Evolutionary conservation across 2,113 vertebrate species (phyloP).

Genomic region (Mus spicilegus): DNA sequence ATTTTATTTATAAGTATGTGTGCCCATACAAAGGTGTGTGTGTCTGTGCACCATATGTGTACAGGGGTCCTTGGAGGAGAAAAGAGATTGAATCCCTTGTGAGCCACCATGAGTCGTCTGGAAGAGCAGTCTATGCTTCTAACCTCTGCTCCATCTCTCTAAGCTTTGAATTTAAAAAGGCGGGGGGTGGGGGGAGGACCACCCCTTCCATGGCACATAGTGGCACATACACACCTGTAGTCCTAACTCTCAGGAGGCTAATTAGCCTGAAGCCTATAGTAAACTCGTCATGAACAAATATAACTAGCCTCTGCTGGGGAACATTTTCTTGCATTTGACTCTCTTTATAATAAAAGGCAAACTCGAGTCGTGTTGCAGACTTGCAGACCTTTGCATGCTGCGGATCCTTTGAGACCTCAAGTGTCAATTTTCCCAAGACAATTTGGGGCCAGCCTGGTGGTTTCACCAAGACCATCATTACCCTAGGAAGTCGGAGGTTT

Average conservation of each 20-base stretch:
- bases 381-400: conserved; percentile 40
- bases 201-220: not conserved
- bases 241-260: not conserved
- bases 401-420: conserved; percentile 25
- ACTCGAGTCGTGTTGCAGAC: conserved; percentile 28
- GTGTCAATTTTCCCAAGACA: conserved; percentile 40
- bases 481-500: conserved; percentile 29
- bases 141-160: not conserved
- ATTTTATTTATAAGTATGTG: not conserved
- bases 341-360: not conserved
- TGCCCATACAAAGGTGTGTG: too few relatives aligned
- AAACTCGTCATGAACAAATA: not conserved
- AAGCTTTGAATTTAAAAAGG: not conserved
- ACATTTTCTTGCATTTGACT: conserved; percentile 14
- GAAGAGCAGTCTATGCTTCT: not conserved
- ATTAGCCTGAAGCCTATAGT: not conserved
- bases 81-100: not conserved
- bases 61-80: not conserved
- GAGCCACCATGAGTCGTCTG: not conserved
- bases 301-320: not conserved
- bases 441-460: conserved; percentile 10
- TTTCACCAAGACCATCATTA: conserved; percentile 49
- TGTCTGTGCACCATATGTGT: not conserved
- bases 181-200: fast-evolving
- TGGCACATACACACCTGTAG: not conserved